A percentile compares a stretch with the other conserved stretches of the same genome.
phyloP scores from a whole-genome alignment of 1,140 invertebrate species.

The Papilio helenus region DNA sequence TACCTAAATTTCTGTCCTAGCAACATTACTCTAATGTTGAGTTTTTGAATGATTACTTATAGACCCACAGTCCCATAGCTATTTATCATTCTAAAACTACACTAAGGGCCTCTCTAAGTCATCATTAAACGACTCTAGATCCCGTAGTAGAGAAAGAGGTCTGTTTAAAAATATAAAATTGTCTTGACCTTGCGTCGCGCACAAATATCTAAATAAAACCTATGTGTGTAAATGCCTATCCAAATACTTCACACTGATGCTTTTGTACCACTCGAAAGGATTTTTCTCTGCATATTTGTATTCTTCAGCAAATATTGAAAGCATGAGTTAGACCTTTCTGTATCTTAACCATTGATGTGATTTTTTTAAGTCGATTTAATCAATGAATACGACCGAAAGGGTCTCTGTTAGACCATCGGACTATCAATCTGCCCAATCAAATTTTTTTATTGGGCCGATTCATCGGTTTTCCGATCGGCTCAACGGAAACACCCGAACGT shows the following conservation, averaged over 20 bases:
- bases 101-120: not conserved
- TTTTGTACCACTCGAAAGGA: slow-evolving; percentile 56
- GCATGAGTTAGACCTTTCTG: slow-evolving; percentile 72
- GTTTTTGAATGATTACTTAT: too few relatives aligned
- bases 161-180: not conserved
- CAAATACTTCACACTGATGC: not conserved
- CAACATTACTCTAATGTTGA: not conserved
- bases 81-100: not conserved
- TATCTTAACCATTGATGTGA: slow-evolving; percentile 56
- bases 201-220: not conserved
- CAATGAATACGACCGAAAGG: slow-evolving; percentile 57
- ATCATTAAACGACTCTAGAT: not conserved
- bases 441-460: too few relatives aligned
- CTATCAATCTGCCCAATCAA: too few relatives aligned
- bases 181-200: not conserved
- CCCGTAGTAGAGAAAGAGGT: not conserved
- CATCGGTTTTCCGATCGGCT: too few relatives aligned
- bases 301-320: slow-evolving; percentile 68
- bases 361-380: slow-evolving; percentile 64
- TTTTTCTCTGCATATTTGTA: slow-evolving; percentile 78
- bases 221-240: slow-evolving; percentile 22
- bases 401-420: too few relatives aligned
- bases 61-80: not conserved
- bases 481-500: not conserved
- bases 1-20: not conserved